phyloP scores from a whole-genome alignment of 2,888 invertebrate genomes.

The Xestia c-nigrum region DNA sequence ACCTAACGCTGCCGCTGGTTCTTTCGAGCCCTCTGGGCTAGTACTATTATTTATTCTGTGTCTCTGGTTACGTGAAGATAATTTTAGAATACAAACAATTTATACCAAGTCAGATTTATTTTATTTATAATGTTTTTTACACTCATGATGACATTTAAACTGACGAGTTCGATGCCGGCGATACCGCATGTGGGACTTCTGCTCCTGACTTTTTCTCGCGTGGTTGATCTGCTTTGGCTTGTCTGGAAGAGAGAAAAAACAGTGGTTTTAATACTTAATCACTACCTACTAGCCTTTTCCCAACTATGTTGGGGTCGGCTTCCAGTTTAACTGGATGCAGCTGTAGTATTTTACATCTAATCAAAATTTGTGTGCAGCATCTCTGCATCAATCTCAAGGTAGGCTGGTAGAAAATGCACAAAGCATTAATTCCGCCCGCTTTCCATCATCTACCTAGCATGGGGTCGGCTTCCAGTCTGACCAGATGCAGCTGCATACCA shows the following conservation, averaged over 20 bases:
- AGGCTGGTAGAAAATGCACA: no score
- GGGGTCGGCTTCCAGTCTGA: background rate
- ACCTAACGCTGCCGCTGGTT: no score
- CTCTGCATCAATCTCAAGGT: no score
- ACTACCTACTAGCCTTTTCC: background rate
- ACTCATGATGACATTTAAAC: background rate
- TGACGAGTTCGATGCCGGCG: background rate
- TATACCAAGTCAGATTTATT: conserved; percentile 6
- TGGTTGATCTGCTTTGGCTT: background rate
- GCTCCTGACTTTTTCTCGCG: rapidly evolving
- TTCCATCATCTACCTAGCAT: no score
- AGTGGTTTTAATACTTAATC: background rate
- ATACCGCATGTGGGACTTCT: background rate
- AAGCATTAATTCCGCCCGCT: no score
- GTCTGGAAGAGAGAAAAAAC: background rate
- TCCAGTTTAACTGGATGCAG: background rate
- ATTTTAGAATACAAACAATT: background rate
- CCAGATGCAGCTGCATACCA: background rate
- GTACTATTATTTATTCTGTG: no score
- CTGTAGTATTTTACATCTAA: background rate
- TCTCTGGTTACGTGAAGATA: no score
- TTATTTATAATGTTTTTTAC: background rate
- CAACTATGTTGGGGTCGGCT: background rate
- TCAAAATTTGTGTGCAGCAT: no score
- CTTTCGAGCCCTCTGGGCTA: no score